Evolutionary conservation across 1,140 invertebrate species (phyloP).

Genomic region (Brachionus angularis): DNA sequence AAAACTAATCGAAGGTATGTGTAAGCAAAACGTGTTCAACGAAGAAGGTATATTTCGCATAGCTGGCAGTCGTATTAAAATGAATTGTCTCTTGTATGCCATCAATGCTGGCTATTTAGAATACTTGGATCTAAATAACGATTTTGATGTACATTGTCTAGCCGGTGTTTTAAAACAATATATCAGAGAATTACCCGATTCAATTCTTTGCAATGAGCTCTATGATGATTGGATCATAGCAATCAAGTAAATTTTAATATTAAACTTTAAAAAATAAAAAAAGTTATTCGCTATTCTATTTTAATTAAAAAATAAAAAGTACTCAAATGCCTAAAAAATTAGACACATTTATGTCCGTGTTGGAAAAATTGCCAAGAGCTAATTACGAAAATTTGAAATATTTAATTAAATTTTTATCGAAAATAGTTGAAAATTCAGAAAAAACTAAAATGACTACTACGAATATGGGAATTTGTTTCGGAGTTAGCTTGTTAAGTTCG

Average conservation of each 20-base stretch:
- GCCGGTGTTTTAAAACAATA: slow-evolving; percentile 43
- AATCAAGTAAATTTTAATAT: slow-evolving; percentile 16
- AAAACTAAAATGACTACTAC: slow-evolving; percentile 36
- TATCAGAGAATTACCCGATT: slow-evolving; percentile 40
- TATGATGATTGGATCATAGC: slow-evolving; percentile 18
- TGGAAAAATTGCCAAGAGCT: slow-evolving; percentile 11
- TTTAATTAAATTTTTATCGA: slow-evolving; percentile 36
- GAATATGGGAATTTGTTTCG: slow-evolving; percentile 42
- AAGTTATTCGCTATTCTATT: neutral
- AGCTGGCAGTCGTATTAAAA: slow-evolving; percentile 42
- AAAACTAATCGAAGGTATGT: slow-evolving; percentile 38
- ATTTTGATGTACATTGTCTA: slow-evolving; percentile 43
- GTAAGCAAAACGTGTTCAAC: slow-evolving; percentile 36
- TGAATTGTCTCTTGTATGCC: slow-evolving; percentile 39
- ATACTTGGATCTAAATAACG: slow-evolving; percentile 26
- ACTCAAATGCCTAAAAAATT: slow-evolving; percentile 21
- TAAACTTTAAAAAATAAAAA: neutral
- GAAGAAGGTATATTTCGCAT: slow-evolving; percentile 43
- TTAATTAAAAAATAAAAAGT: neutral
- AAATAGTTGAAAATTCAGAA: slow-evolving; percentile 42
- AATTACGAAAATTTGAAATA: slow-evolving; percentile 33
- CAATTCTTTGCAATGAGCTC: slow-evolving; percentile 26
- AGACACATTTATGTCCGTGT: neutral
- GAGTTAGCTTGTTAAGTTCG: slow-evolving; percentile 14
- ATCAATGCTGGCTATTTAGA: slow-evolving; percentile 41